Base-by-base conservation (phyloP, 2,113 vertebrate genomes). In the Motacilla tschutschensis region DNA sequence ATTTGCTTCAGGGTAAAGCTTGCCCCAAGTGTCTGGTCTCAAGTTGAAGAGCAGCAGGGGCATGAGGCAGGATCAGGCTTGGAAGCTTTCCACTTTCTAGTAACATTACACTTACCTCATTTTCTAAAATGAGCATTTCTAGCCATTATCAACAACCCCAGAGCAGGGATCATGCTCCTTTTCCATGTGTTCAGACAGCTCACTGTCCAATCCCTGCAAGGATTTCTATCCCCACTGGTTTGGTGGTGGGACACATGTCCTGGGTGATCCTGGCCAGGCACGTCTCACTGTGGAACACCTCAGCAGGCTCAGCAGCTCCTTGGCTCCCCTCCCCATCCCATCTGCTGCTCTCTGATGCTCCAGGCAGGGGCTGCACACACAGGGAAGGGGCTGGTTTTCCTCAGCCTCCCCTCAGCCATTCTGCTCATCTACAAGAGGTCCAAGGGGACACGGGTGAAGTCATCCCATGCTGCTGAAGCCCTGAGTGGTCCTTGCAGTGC, bases 51-150 rank as follows among this genome's bases (percentile, higher is more conserved):
- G 46, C 76, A 90, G 64, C 69, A 48, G 72, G 76, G 65, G 29
- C 83, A 87, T 2, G 17, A 82, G 21, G 22, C 54, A 75, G 44
- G 67, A 85, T 85, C 89, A 73, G 51, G 13, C 44, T 87, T 87
- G 90, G 86, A 88, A 88, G 54, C 9, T 65, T 87, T 92, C 85
- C 84, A 79, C 75, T 64, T 51, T 82, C 53, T 9, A 88, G 78
- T 53, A 90, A 90, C 65, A 11, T 93, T 71, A 79, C 92, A 79
- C 88, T 92, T 92, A 93, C 88, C 76, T 95, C 92, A 93, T 89
- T 80, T 90, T 71, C 64, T 69, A 77, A 90, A 93, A 83, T 38
- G 79, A 93, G 43, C 57, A 3, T 64, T 91, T 90, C 75, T 64
- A 91, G 87, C 79, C 87, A 91, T 87, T 80, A 71, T 79, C 86